phyloP scores from a whole-genome alignment of 2,797 vertebrate species.

The Myotis findleyi region DNA sequence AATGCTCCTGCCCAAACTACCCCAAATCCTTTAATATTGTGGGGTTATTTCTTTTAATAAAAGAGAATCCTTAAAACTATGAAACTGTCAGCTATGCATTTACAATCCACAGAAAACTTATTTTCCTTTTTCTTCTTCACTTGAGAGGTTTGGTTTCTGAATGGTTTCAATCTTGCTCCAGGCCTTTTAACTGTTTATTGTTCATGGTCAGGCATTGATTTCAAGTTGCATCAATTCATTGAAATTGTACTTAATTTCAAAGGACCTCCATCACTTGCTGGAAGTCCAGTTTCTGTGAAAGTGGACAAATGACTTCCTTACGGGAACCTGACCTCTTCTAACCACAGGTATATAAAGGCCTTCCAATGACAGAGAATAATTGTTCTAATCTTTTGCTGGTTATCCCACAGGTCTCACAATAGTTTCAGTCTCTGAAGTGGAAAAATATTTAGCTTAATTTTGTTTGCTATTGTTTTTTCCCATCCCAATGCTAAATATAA shows the following conservation, averaged over 20 bases:
- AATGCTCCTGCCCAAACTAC: background rate
- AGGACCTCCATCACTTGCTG: conserved; percentile 63
- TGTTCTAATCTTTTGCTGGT: conserved; percentile 61
- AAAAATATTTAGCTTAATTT: conserved; percentile 52
- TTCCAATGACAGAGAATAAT: conserved; percentile 69
- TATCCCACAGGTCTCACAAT: background rate
- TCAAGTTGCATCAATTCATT: conserved; percentile 72
- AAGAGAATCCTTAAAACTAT: conserved; percentile 39
- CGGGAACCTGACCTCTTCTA: conserved; percentile 54
- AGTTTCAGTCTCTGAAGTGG: conserved; percentile 28
- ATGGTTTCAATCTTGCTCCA: conserved; percentile 44
- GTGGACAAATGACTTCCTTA: conserved; percentile 78
- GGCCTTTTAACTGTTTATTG: conserved; percentile 66
- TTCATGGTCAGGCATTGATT: conserved; percentile 74
- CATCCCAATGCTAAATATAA: background rate
- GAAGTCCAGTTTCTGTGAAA: conserved; percentile 63
- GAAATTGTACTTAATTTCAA: conserved; percentile 77
- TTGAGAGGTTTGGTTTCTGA: conserved; percentile 49
- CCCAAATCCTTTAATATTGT: background rate
- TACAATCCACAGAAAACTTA: conserved; percentile 43
- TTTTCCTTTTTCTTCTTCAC: conserved; percentile 57
- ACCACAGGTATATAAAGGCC: conserved; percentile 15
- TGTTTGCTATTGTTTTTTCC: background rate
- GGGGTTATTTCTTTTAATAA: conserved; percentile 49
- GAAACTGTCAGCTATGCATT: conserved; percentile 6